Base-by-base conservation (phyloP, 2,888 invertebrate genomes). In the Yponomeuta plumbellus region DNA sequence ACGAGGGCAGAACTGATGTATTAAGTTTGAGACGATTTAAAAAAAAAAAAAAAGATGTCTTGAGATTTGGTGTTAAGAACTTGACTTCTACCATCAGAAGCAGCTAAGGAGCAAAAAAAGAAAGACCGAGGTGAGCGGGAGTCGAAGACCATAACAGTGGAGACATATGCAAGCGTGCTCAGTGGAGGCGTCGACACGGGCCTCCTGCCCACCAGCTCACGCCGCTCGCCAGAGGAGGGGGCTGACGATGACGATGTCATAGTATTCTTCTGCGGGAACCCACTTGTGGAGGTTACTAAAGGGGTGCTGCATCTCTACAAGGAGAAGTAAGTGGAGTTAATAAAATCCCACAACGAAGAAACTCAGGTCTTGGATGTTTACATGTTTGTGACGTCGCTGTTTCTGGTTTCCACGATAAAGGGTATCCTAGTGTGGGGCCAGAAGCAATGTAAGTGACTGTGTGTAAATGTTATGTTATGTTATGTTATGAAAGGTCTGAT, bases 261-360 rank as follows among this genome's bases (percentile, higher is more conserved):
- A 65, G 93, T 93, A 65, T 99, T 98, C 86, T 97, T 97, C 74
- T 98, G 97, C 74, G 99, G 99, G 4, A 99, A 99, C 92, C 99
- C 99, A 0, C 95, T 96, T 75, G 97, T 99, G 0, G 99, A 99
- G 88, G 95, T 98, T 52, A 98, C 98, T 0, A 97, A 98, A 83
- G 99, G 99, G 57, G 95, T 99, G 63, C 91, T 99, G 68, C 99
- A 99, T 92, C 92, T 99, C 22, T 99, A 98, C 83, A 99, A 99
- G 83, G 98, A 99, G 84, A 97, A 98, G 98, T 98, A 88, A 88
- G 93, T 87, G 65, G 26, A 20, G 63, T 5, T 52, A 17, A 17
- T 52, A 52, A n/a, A n/a, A n/a, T n/a, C n/a, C n/a, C n/a, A n/a
- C n/a, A n/a, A n/a, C n/a, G n/a, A n/a, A n/a, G n/a, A n/a, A n/a